Conservation (phyloP, 2,113 vertebrate genomes). For the Mungos mungo region DNA sequence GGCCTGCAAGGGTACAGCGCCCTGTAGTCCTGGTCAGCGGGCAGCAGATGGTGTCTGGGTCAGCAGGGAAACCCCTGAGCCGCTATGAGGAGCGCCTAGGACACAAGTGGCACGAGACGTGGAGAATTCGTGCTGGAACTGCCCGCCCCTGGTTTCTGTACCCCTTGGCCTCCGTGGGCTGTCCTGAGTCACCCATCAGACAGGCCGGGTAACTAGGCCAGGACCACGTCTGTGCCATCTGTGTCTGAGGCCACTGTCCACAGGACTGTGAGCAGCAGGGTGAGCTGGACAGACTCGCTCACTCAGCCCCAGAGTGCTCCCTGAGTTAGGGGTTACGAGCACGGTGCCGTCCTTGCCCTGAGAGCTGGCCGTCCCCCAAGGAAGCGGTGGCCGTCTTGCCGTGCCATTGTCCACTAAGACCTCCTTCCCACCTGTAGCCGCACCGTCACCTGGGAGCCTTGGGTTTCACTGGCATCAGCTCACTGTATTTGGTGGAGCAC, state of each 20-base stretch:
- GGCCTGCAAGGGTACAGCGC: not conserved
- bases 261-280: not conserved
- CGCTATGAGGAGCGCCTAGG: not conserved
- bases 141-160: not conserved
- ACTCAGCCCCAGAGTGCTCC: not conserved
- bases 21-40: not conserved
- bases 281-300: not conserved
- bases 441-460: not conserved
- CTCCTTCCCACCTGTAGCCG: not conserved
- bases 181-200: not conserved
- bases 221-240: not conserved
- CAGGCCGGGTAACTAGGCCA: not conserved
- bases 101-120: not conserved
- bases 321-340: not conserved
- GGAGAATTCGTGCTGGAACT: not conserved
- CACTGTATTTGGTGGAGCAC: not conserved
- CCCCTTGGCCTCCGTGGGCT: not conserved
- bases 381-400: not conserved
- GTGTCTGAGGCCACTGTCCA: too few species aligned
- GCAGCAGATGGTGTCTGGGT: not conserved
- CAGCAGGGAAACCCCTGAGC: not conserved
- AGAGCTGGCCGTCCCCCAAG: not conserved
- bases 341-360: not conserved
- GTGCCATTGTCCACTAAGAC: not conserved
- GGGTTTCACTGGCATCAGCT: not conserved